Percentiles rank a stretch among this genome's conserved stretches.
Evolutionary conservation across 92 coral and sea anemone species (phyloP).

Genomic region (Porites rus): DNA sequence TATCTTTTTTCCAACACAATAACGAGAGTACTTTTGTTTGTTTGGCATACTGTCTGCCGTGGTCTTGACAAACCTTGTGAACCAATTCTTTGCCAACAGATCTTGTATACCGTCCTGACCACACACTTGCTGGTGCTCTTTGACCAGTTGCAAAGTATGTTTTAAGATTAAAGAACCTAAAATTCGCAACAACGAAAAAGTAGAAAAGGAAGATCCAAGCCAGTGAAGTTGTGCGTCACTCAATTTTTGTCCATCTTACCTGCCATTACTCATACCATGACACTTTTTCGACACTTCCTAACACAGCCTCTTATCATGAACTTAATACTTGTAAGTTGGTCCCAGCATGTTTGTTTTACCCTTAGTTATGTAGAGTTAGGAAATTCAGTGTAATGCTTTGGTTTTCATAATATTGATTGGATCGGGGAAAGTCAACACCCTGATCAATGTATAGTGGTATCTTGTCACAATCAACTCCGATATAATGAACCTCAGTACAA

Average conservation of each 20-base stretch:
- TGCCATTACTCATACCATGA: constrained; percentile 57
- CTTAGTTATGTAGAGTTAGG: too few species aligned
- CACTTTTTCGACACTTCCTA: constrained; percentile 41
- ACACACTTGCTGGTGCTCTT: constrained; percentile 15
- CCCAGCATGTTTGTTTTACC: too few species aligned
- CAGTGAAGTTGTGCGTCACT: background rate
- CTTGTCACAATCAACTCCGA: too few species aligned
- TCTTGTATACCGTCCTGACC: constrained; percentile 5
- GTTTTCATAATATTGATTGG: too few species aligned
- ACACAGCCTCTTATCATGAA: background rate
- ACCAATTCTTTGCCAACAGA: constrained; percentile 51
- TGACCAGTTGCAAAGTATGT: constrained; percentile 33
- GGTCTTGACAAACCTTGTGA: constrained; percentile 38
- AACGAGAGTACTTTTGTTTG: constrained; percentile 32
- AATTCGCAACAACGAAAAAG: background rate
- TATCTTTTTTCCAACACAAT: constrained; percentile 43
- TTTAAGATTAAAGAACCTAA: constrained; percentile 51
- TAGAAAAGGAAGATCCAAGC: background rate
- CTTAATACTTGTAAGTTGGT: too few species aligned
- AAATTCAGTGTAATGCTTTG: too few species aligned
- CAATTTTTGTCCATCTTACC: constrained; percentile 6
- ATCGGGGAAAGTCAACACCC: too few species aligned
- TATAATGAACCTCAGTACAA: too few species aligned
- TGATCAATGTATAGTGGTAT: too few species aligned
- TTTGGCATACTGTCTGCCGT: constrained; percentile 65